phyloP scores from a whole-genome alignment of 2,888 invertebrate genomes.

The Lottia scabra region DNA sequence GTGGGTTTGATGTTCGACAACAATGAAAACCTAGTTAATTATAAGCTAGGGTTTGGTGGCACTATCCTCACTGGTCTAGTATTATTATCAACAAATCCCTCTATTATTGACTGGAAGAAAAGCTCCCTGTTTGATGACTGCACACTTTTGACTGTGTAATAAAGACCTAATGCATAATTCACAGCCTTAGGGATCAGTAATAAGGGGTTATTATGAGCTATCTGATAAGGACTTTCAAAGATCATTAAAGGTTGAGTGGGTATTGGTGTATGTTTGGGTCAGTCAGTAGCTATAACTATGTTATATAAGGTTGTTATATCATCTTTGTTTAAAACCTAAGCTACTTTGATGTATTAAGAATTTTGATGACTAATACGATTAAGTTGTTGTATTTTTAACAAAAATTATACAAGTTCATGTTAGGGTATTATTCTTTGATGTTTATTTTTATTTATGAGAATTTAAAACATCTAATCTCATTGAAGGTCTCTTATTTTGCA shows the following conservation, averaged over 20 bases:
- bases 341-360: no score
- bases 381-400: no score
- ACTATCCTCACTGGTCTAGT: no score
- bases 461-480: no score
- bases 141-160: background rate
- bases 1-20: background rate
- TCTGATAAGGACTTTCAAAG: background rate
- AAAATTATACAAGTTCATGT: no score
- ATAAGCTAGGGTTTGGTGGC: no score
- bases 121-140: background rate
- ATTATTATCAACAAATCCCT: background rate
- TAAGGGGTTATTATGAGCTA: background rate
- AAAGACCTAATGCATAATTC: background rate
- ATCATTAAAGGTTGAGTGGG: background rate
- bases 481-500: no score
- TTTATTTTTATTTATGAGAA: no score
- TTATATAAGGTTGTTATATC: background rate
- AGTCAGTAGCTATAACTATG: background rate
- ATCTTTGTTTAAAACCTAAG: no score
- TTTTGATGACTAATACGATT: no score
- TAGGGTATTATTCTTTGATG: no score
- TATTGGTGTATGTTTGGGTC: background rate
- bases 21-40: no score
- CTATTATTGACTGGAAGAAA: background rate
- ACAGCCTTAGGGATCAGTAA: background rate